Percentiles rank a stretch among this genome's conserved stretches.
Evolutionary conservation across 2,113 vertebrate genomes (phyloP).

Genomic region (Sakesphorus luctuosus): DNA sequence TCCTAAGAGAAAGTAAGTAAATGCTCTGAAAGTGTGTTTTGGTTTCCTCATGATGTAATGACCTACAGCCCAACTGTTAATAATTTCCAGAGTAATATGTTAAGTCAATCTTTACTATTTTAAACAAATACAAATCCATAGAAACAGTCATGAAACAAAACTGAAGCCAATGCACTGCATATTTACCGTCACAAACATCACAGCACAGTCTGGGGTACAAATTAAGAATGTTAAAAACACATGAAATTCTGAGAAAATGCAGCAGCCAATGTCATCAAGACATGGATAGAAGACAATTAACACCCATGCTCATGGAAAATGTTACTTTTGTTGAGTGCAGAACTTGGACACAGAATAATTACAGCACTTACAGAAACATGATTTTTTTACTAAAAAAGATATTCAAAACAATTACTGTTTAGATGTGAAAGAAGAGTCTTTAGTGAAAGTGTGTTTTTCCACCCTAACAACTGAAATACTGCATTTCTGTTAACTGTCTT

Average conservation of each 20-base stretch:
- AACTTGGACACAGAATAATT: not conserved
- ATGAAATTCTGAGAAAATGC: not conserved
- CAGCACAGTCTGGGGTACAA: not conserved
- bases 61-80: not conserved
- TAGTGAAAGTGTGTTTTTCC: not conserved
- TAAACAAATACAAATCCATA: conserved; percentile 4
- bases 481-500: not conserved
- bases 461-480: not conserved
- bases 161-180: not conserved
- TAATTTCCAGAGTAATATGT: not conserved
- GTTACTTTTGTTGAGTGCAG: not conserved
- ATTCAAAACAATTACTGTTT: not conserved
- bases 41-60: not conserved
- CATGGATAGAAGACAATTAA: not conserved
- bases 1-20: not conserved
- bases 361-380: not conserved
- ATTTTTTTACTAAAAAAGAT: not conserved
- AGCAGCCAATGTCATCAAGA: not conserved
- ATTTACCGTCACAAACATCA: not conserved
- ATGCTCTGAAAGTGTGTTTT: not conserved
- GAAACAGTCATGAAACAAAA: not conserved
- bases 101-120: not conserved
- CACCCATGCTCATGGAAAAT: not conserved
- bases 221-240: not conserved
- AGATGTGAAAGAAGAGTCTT: not conserved